Evolutionary conservation across 2,797 vertebrate species (phyloP), one percentile per base, ranked within the genome.

Genomic region (Remorina albescens): DNA sequence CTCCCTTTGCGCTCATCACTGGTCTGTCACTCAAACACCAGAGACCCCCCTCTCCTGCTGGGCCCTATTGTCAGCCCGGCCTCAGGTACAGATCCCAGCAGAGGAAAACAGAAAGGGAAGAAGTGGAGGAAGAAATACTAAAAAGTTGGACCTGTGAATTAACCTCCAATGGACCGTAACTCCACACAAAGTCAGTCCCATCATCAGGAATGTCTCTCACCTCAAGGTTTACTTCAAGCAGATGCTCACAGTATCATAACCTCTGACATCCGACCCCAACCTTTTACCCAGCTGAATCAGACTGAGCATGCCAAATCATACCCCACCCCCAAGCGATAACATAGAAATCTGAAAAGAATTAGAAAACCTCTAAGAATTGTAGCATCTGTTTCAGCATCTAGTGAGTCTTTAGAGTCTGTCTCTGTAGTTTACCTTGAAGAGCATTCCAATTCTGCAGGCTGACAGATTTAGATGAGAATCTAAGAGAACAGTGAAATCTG

Each of bases 11-110:
- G 8, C 74, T 78, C 83, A 73, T 85, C 76, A 70, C 76, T 74
- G 82, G 77, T 57, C 84, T 89, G 92, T 93, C 94, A 94, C 79
- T 93, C 92, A 94, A 84, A 84, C 87, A 75, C 86, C 87, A 82
- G 74, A 85, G 82, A 76, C 80, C 82, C 78, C 65, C 69, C 23
- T 65, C 74, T 83, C 89, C 92, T 44, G 88, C 89, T 82, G 88
- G 11, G 87, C 67, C 58, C 67, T 49, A 72, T 76, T 83, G 84
- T 84, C 78, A 63, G 57, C 62, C 13, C 30, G 30, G 78, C 77
- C 80, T 73, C 80, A 87, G 81, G 83, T 82, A 72, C 76, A 88
- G 81, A 90, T 50, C 55, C 63, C 67, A 67, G 82, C 58, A 47
- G 71, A 74, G 67, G 46, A 41, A 57, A 54, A 70, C 60, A 73